Conservation (phyloP, 2,888 invertebrate genomes). For the Spodoptera littoralis region DNA sequence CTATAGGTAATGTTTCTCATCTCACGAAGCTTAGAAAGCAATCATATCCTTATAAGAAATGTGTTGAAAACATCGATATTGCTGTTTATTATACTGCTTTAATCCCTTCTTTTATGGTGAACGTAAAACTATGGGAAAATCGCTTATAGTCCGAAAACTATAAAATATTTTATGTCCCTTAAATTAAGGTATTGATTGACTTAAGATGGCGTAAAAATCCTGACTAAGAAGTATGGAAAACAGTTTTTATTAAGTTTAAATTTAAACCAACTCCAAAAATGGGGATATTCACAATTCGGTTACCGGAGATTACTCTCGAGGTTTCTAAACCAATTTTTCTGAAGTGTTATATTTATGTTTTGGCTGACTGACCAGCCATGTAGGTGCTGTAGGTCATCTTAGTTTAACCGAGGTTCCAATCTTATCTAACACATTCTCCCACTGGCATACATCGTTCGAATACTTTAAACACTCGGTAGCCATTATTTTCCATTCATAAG, state of each 20-base stretch:
- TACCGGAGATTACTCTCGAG: too few species aligned
- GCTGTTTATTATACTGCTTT: conserved; percentile 1
- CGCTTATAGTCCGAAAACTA: too few species aligned
- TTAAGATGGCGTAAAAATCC: too few species aligned
- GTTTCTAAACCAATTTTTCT: too few species aligned
- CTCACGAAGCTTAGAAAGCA: conserved; percentile 20
- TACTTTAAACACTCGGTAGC: conserved; percentile 17
- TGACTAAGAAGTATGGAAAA: too few species aligned
- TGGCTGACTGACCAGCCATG: too few species aligned
- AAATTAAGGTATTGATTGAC: too few species aligned
- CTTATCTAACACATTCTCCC: conserved; percentile 21
- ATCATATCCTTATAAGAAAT: conserved; percentile 16
- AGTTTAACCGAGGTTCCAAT: neutral
- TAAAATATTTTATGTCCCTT: too few species aligned
- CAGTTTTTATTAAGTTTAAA: too few species aligned
- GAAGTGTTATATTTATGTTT: too few species aligned
- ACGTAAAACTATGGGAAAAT: conserved; percentile 3
- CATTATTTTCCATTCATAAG: conserved; percentile 51
- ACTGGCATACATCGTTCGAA: conserved; percentile 21
- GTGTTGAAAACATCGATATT: conserved; percentile 1
- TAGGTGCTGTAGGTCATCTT: neutral
- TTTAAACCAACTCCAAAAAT: too few species aligned
- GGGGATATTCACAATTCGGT: too few species aligned
- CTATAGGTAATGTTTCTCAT: neutral
- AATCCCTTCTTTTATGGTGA: neutral